Conservation (phyloP, 2,113 vertebrate genomes). For the Sinocyclocheilus maitianheensis region DNA sequence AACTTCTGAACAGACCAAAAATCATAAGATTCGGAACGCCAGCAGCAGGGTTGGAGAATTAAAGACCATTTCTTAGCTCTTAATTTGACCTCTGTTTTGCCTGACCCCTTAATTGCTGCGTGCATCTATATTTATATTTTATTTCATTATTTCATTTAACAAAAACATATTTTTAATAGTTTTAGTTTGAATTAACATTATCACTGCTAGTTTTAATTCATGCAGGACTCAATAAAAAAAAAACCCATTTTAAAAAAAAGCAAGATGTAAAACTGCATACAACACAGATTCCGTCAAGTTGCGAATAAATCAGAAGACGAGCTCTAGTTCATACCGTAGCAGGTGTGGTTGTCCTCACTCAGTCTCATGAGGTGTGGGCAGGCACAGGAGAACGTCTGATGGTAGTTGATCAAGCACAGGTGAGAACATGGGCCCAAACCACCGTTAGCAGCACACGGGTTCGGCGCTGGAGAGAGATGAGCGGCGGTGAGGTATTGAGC, state of each 20-base stretch:
- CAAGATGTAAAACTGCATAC: background rate
- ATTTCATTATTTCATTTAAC: too few relatives aligned
- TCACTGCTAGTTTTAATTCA: background rate
- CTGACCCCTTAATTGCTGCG: too few relatives aligned
- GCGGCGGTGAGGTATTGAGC: background rate
- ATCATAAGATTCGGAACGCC: too few relatives aligned
- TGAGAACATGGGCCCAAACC: constrained; percentile 92
- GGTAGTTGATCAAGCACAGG: constrained; percentile 96
- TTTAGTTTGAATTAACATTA: too few relatives aligned
- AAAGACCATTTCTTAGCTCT: too few relatives aligned
- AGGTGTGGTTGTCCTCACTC: constrained; percentile 85
- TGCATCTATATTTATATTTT: too few relatives aligned
- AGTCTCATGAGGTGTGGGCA: constrained; percentile 98
- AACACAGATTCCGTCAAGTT: background rate
- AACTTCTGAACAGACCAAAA: too few relatives aligned
- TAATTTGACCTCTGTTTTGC: too few relatives aligned
- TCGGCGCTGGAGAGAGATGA: constrained; percentile 78
- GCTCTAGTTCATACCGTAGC: constrained; percentile 79
- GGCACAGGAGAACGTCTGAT: constrained; percentile 88
- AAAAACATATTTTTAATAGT: too few relatives aligned
- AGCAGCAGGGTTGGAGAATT: too few relatives aligned
- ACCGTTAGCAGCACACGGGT: constrained; percentile 89
- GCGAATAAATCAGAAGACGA: background rate
- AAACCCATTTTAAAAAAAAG: background rate
- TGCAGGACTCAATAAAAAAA: background rate